A percentile compares a stretch with the other conserved stretches of the same genome.
phyloP scores from a whole-genome alignment of 1,140 invertebrate species.

The Anoplophora glabripennis region DNA sequence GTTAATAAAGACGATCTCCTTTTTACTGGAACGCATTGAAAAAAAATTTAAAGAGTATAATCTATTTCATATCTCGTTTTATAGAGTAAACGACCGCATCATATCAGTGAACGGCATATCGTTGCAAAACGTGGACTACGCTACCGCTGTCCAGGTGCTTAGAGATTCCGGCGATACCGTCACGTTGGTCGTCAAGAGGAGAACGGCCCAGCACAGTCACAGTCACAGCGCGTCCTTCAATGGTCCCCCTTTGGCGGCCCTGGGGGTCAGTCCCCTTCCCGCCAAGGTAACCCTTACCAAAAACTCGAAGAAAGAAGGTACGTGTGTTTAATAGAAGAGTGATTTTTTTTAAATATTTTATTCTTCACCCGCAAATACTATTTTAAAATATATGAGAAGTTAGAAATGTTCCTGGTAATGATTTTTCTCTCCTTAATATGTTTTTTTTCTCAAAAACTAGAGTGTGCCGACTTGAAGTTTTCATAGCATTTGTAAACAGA shows the following conservation, averaged over 20 bases:
- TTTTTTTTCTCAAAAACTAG: too few species aligned
- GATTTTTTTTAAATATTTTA: too few species aligned
- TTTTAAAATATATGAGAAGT: too few species aligned
- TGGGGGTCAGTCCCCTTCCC: constrained; percentile 59
- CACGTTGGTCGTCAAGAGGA: constrained; percentile 79
- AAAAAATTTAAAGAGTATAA: too few species aligned
- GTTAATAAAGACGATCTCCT: too few species aligned
- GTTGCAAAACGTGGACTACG: constrained; percentile 95
- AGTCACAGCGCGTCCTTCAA: constrained; percentile 52
- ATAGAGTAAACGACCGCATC: constrained; percentile 95
- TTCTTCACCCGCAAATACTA: too few species aligned
- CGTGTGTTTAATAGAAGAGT: neutral
- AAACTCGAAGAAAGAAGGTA: constrained; percentile 93
- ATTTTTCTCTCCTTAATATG: too few species aligned
- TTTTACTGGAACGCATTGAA: too few species aligned
- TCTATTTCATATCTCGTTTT: constrained; percentile 13
- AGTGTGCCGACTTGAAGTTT: too few species aligned
- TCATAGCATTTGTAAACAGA: too few species aligned
- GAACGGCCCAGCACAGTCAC: constrained; percentile 55
- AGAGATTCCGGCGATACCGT: constrained; percentile 88
- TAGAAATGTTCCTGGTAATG: too few species aligned
- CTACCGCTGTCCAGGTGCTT: constrained; percentile 85
- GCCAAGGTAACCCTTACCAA: constrained; percentile 81
- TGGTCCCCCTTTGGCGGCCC: constrained; percentile 53
- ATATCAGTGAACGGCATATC: constrained; percentile 95